phyloP scores from a whole-genome alignment of 2,888 invertebrate genomes.

The Augochlorella aurata region DNA sequence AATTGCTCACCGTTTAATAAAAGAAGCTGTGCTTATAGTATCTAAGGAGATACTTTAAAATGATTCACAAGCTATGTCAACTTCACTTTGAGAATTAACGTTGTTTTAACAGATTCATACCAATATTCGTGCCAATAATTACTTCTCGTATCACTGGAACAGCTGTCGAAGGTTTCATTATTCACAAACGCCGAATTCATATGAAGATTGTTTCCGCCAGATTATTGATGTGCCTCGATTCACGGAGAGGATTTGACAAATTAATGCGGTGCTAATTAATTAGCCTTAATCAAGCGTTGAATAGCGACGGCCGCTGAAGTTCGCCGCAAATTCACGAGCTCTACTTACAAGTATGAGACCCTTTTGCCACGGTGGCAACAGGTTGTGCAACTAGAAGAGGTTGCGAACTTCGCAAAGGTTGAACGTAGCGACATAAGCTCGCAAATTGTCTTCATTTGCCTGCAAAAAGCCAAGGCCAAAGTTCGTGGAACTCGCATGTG shows the following conservation, averaged over 20 bases:
- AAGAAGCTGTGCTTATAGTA: not conserved
- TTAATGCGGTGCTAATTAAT: slow-evolving; percentile 29
- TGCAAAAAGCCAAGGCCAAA: slow-evolving; percentile 16
- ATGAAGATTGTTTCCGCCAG: not conserved
- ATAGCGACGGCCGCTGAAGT: slow-evolving; percentile 4
- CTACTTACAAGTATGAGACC: slow-evolving; percentile 25
- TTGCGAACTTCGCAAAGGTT: slow-evolving; percentile 59
- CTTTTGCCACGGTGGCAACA: slow-evolving; percentile 64
- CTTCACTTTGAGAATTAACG: not conserved
- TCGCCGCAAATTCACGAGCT: slow-evolving; percentile 33
- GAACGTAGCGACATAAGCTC: slow-evolving; percentile 42
- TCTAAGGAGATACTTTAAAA: not conserved
- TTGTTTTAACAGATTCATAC: not conserved
- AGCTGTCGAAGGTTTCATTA: not conserved
- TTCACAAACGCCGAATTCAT: not conserved
- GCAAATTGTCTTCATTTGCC: slow-evolving; percentile 53
- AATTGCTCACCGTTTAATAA: not conserved
- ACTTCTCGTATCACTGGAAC: not conserved
- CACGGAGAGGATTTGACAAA: not conserved
- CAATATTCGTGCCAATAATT: not conserved
- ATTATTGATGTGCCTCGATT: not conserved
- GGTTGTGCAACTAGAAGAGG: slow-evolving; percentile 60
- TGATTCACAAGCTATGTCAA: not conserved
- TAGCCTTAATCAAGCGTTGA: slow-evolving; percentile 15
- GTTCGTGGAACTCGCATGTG: slow-evolving; percentile 13